Base-by-base conservation (phyloP, 2,113 vertebrate species). In the Eidolon helvum region DNA sequence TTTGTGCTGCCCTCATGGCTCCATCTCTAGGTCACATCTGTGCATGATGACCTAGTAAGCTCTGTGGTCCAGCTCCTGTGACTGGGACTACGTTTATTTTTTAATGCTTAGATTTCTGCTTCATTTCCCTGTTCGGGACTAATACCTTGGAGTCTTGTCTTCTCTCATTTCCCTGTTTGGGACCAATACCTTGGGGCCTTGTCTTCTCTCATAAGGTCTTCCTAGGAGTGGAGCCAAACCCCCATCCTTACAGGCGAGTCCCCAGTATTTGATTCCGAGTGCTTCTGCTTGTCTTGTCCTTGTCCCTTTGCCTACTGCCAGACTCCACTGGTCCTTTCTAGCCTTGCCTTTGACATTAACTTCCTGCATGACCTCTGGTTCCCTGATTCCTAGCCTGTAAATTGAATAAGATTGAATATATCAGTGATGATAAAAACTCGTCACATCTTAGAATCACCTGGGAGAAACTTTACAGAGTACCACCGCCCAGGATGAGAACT, bases 181-280 rank as follows among this genome's bases (percentile, higher is more conserved):
- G 65, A 82, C 88, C 26, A 30, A 1, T 33, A 19, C 19, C 33
- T 87, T 82, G 3, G 19, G 65, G 33, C 40, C 68, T 57, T 75
- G 53, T 92, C 59, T 91, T 84, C 80, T 69, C 59, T 92, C 38
- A 72, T 4, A 88, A 82, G 57, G 48, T 69, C 85, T 95, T 86
- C 69, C 86, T 63, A 80, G 94, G 48, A 95, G 10, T 3, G 19
- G n/a, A 90, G 71, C 66, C 91, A 90, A 89, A 12, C 35, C 40
- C 40, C 38, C 30, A 59, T 53, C 28, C 24, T 11, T 38, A 4
- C 2, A 66, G 53, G 61, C 6, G 30, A 71, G 38, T 71, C 71
- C 19, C 48, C 10, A n/a, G 71, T 14, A 26, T 93, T 63, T 87
- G 50, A 90, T 59, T 71, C 69, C 78, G 96, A 78, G 59, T 50